Conservation (phyloP, 2,113 vertebrate genomes). For the Neoarius graeffei region DNA sequence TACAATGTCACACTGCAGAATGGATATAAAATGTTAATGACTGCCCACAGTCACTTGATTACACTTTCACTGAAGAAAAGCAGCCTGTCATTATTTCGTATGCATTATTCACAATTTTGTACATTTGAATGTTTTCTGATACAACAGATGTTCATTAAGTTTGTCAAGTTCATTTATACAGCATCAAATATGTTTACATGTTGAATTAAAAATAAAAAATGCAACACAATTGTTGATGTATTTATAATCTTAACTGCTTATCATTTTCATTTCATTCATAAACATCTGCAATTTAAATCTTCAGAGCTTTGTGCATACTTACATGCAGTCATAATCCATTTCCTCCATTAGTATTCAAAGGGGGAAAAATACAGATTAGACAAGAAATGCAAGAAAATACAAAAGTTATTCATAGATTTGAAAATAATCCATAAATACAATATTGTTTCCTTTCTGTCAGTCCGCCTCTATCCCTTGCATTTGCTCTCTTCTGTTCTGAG, state of each 20-base stretch:
- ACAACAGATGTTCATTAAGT: neutral
- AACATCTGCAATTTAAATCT: neutral
- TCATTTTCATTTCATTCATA: neutral
- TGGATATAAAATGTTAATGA: slow-evolving; percentile 74
- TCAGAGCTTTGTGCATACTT: neutral
- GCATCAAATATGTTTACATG: neutral
- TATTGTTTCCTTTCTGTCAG: slow-evolving; percentile 9
- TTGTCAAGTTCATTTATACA: neutral
- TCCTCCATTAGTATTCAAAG: neutral
- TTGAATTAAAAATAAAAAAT: neutral
- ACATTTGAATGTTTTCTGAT: neutral
- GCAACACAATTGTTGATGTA: neutral
- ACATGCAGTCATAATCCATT: slow-evolving; percentile 1
- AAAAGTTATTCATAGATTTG: neutral
- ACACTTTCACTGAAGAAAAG: slow-evolving; percentile 56
- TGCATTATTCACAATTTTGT: neutral
- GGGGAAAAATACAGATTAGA: neutral
- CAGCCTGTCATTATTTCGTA: neutral
- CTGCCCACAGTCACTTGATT: slow-evolving; percentile 59
- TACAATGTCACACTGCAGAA: slow-evolving; percentile 63
- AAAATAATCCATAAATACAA: neutral
- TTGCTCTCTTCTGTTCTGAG: slow-evolving; percentile 48
- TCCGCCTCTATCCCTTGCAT: slow-evolving; percentile 11
- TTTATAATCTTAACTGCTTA: neutral
- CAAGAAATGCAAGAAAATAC: neutral